A percentile compares a stretch with the other conserved stretches of the same genome.
These are phyloP conservation scores for Lottia scabra DNA, from an alignment of 2,888 invertebrate genomes.

Conservation along the genomic window DNA sequence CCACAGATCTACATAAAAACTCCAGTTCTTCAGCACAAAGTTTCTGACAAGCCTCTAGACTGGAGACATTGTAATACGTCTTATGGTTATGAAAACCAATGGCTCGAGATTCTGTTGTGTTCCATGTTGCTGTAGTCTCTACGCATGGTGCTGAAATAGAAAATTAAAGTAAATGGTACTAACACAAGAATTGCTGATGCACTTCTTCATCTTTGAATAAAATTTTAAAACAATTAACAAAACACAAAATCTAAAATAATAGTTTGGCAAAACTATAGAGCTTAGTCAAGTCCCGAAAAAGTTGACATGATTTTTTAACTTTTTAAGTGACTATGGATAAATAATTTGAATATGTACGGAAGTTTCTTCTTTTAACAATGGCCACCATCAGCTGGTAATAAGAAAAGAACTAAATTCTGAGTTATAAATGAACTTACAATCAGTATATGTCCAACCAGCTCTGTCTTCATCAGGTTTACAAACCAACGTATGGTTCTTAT, in stretches of 20 bases:
- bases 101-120: constrained; percentile 14
- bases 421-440: constrained; percentile 22
- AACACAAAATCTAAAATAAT: too few species aligned
- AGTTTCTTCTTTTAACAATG: too few species aligned
- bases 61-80: constrained; percentile 19
- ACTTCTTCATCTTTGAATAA: too few species aligned
- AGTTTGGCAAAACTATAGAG: too few species aligned
- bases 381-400: not conserved
- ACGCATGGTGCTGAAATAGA: constrained; percentile 33
- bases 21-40: constrained; percentile 28
- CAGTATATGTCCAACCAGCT: constrained; percentile 28
- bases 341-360: too few species aligned
- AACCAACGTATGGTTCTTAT: constrained; percentile 28
- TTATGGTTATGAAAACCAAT: constrained; percentile 39
- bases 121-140: constrained; percentile 25
- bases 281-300: too few species aligned
- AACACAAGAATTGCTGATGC: too few species aligned
- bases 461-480: constrained; percentile 27
- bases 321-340: too few species aligned
- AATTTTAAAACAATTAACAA: too few species aligned
- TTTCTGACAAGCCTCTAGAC: constrained; percentile 25
- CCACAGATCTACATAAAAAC: constrained; percentile 39
- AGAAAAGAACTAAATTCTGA: too few species aligned
- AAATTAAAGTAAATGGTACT: not conserved
- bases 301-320: too few species aligned